Base-by-base conservation (phyloP, 2,888 invertebrate species). In the Odontomyia ornata region DNA sequence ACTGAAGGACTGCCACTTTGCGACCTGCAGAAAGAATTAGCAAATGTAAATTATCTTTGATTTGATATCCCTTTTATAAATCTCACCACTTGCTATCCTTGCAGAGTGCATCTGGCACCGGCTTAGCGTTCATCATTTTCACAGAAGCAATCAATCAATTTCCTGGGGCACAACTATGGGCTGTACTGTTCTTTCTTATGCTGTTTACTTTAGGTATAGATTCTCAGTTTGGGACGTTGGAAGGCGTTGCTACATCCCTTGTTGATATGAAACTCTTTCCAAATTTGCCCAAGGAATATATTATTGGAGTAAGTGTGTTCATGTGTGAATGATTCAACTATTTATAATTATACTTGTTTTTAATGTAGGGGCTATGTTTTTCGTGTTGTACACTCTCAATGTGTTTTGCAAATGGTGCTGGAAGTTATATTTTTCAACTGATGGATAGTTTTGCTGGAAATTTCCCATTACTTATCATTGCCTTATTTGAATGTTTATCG, bases 121-220 rank as follows among this genome's bases (percentile, higher is more conserved):
- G 98, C 0, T 87, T 98, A 77, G 98, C 98, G 0, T 98, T 98
- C 86, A 97, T 98, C 80, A 97, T 98, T 81, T 98, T 98, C 89
- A 98, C 98, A 0, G 97, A 98, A 87, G 98, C 98, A 7, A 98
- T 98, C 84, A 96, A 97, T 88, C 97, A 98, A 88, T 98, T 98
- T 87, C 97, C 98, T 0, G 95, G 96, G 0, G 95, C 97, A 0
- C 97, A 97, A 82, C 92, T 98, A 84, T 98, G 98, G 98, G 95
- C 97, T 2, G 91, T 98, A 15, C 90, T 98, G 13, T 98, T 98
- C 89, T 98, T 98, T 87, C 89, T 98, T 73, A 98, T 98, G 98
- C 90, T 98, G 46, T 95, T 98, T 85, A 97, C 97, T 0, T 89
- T 98, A 77, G 98, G 98, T 5, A 96, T 98, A 79, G 98, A 98